Conservation (phyloP, 2,888 invertebrate genomes). For the Lepidocyrtinus sp. region DNA sequence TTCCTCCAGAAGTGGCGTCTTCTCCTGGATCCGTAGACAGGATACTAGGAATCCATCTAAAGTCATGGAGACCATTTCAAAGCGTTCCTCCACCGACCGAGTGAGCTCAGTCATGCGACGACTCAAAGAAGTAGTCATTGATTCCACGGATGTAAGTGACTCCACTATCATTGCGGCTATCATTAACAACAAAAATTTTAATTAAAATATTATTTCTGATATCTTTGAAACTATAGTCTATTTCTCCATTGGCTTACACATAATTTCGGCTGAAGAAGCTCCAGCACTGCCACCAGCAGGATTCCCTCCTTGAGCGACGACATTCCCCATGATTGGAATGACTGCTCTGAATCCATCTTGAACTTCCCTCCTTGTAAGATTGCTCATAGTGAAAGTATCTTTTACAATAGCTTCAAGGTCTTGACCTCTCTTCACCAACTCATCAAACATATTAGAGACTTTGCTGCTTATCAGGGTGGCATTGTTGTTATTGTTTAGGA, state of each 20-base stretch:
- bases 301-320: constrained; percentile 2
- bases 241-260: constrained; percentile 52
- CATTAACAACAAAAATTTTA: neutral
- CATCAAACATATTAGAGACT: constrained; percentile 78
- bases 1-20: constrained; percentile 77
- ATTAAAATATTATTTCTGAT: neutral
- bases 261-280: constrained; percentile 43
- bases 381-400: constrained; percentile 75
- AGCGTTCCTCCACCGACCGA: constrained; percentile 65
- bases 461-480: constrained; percentile 53
- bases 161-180: constrained; percentile 67
- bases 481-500: neutral
- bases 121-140: constrained; percentile 63
- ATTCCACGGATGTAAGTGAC: constrained; percentile 65
- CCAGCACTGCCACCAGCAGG: neutral
- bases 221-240: neutral
- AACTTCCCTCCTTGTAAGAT: constrained; percentile 73
- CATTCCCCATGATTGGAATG: constrained; percentile 32
- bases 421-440: constrained; percentile 77
- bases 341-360: constrained; percentile 51
- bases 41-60: constrained; percentile 80
- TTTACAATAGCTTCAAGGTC: constrained; percentile 73
- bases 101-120: constrained; percentile 63
- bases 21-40: constrained; percentile 79
- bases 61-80: constrained; percentile 72